Evolutionary conservation across 2,797 vertebrate genomes (phyloP), one percentile per base, ranked within the genome.

Genomic region (Pelobates cultripes): DNA sequence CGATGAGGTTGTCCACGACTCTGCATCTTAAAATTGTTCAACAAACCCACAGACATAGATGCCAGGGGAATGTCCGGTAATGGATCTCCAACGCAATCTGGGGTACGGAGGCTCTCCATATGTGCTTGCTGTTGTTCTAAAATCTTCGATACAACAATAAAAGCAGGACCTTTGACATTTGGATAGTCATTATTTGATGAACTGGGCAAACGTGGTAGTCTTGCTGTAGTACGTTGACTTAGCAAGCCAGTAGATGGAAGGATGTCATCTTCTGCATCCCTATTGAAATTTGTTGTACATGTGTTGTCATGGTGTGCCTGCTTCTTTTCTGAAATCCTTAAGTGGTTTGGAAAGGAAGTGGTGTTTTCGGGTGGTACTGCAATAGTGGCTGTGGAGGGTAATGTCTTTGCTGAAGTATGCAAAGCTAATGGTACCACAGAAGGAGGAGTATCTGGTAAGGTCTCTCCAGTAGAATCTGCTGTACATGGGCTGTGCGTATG

Each of bases 1-100:
- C 75, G 17, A 43, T 77, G 75, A 9, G 75, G 75, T 13, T 77
- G 75, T 4, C 47, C 64, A 9, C 47, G 75, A 40, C 75, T 77
- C 40, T 69, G 44, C 64, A 77, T 68, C 64, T 69, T 77, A 43
- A 77, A 77, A 4, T 77, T 77, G 45, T 69, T 77, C 15, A 68
- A 28, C 14, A 77, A 42, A 15, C 47, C 75, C 40, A 45, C 7
- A 10, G 64, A 14, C 75, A 77, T 42, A 14, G 17, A 42, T 41
- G 75, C 44, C 40, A 77, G 13, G 8, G n/a, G 63, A 42, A 77
- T 77, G 28, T 77, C 75, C 41, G 75, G 75, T 69, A 77, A 47
- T 9, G 75, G 45, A 3, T 77, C 75, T 77, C 45, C 64, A 4
- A 77, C 4, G 15, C 43, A 68, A 55, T 77, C 75, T n/a, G 63